Base-by-base conservation (phyloP, 2,888 invertebrate genomes). In the Dasypolia templi region DNA sequence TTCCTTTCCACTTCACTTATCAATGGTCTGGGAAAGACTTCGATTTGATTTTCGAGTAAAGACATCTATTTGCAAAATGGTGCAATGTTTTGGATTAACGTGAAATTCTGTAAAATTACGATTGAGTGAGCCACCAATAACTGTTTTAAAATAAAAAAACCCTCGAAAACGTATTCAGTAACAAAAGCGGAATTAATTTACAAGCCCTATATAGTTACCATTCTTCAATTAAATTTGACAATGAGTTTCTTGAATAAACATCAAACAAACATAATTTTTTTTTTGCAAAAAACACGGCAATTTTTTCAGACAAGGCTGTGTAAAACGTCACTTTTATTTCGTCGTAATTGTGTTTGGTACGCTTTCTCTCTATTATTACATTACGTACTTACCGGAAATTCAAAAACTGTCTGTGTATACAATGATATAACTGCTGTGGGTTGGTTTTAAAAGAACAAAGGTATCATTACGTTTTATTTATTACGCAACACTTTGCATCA, bases 1-100 rank as follows among this genome's bases (percentile, higher is more conserved):
- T 78, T 79, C 79, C 78, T 85, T 89, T 88, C 84, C 87, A 88
- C 86, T 89, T 86, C 88, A 88, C 84, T 87, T 83, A 88, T 84
- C 89, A 88, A 86, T 89, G 81, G 86, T 76, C 79, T 82, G 79
- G 53, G 64, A 78, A 74, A 80, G 77, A 79, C 77, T 75, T 66
- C 67, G 78, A 86, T 89, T 86, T 89, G 73, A 77, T 79, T 84
- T 88, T 80, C 78, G 67, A 76, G 39, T 61, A 46, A 39, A 49
- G 59, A 55, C 17, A 29, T 42, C 19, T 72, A 65, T 44, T 65
- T 59, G 46, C 42, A 22, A 44, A 49, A 26, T 44, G 6, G 32
- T 49, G 14, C n/a, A 4, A 17, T 51, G 55, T 65, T 17, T 42
- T 44, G 0, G 22, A 32, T 53, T 58, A 22, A 14, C 3, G 6